phyloP scores from a whole-genome alignment of 2,888 invertebrate species.

The Hypolimnas misippus region DNA sequence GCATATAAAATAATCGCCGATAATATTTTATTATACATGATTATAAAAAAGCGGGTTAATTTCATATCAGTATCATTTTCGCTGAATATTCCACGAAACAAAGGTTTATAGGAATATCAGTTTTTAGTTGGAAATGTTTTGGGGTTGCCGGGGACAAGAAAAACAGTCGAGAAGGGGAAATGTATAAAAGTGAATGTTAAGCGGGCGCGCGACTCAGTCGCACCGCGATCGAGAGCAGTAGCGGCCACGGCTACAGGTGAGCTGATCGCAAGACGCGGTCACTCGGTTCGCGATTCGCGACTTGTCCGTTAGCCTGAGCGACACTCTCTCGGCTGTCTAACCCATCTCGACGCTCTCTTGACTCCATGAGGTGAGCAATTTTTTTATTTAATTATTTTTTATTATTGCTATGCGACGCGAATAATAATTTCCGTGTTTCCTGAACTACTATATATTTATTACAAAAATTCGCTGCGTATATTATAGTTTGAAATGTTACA shows the following conservation, averaged over 20 bases:
- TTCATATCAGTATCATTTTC: neutral
- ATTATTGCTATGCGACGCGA: slow-evolving; percentile 37
- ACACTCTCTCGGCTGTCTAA: slow-evolving; percentile 11
- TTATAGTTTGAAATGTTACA: neutral
- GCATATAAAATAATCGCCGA: no score
- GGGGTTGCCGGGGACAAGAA: slow-evolving; percentile 57
- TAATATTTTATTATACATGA: no score
- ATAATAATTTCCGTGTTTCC: slow-evolving; percentile 21
- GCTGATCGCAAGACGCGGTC: slow-evolving; percentile 20
- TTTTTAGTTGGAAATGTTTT: slow-evolving; percentile 34
- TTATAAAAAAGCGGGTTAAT: neutral
- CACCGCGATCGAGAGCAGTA: slow-evolving; percentile 57
- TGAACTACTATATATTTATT: slow-evolving; percentile 21
- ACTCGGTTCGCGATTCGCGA: slow-evolving; percentile 27
- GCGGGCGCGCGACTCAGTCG: slow-evolving; percentile 73
- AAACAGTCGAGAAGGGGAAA: slow-evolving; percentile 66
- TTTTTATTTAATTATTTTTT: slow-evolving; percentile 22
- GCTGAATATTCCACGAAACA: neutral
- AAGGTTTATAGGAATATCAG: slow-evolving; percentile 1
- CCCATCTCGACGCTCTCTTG: slow-evolving; percentile 24
- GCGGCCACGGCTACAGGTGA: slow-evolving; percentile 46
- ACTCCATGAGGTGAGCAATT: slow-evolving; percentile 41
- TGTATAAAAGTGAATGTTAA: slow-evolving; percentile 73
- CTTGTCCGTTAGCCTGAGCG: slow-evolving; percentile 19
- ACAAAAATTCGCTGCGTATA: slow-evolving; percentile 18